These are phyloP conservation scores for Drosophila borealis DNA, from an alignment of 2,888 invertebrate genomes.

Conservation along the genomic window DNA sequence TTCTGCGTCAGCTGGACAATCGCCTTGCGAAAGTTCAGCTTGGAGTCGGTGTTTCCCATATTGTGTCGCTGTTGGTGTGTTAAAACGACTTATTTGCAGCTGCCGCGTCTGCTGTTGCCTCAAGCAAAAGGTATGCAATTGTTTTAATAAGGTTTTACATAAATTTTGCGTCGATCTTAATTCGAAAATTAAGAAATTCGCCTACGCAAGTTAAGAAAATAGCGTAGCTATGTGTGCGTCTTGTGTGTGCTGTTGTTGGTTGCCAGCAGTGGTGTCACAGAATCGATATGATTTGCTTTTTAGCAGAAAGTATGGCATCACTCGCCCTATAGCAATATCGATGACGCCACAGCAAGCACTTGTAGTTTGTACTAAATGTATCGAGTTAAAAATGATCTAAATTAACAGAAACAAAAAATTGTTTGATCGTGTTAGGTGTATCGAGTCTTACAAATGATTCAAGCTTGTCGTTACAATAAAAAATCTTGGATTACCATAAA, in stretches of 20 bases:
- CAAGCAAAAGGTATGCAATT: slow-evolving; percentile 32
- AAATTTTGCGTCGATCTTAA: slow-evolving; percentile 35
- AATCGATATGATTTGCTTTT: slow-evolving; percentile 24
- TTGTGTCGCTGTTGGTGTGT: slow-evolving; percentile 32
- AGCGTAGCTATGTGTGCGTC: slow-evolving; percentile 25
- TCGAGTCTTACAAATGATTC: too few relatives aligned
- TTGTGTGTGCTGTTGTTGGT: slow-evolving; percentile 34
- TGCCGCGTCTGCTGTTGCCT: slow-evolving; percentile 36
- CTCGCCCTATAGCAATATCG: not conserved
- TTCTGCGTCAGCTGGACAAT: slow-evolving; percentile 98
- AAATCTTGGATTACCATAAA: too few relatives aligned
- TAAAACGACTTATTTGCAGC: slow-evolving; percentile 25
- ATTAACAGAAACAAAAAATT: not conserved
- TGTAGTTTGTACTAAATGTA: slow-evolving; percentile 18
- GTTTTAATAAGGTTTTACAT: slow-evolving; percentile 36
- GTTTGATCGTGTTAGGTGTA: too few relatives aligned
- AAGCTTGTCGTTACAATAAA: too few relatives aligned
- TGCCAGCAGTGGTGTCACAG: slow-evolving; percentile 16
- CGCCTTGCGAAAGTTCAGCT: slow-evolving; percentile 98
- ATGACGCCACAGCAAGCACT: not conserved
- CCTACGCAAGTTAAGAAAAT: slow-evolving; percentile 63
- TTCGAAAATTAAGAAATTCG: slow-evolving; percentile 66
- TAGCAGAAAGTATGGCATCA: slow-evolving; percentile 2
- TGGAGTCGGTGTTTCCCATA: slow-evolving; percentile 99
- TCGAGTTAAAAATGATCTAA: too few relatives aligned